Evolutionary conservation across 2,888 invertebrate species (phyloP).

Genomic region (Adineta ricciae): DNA sequence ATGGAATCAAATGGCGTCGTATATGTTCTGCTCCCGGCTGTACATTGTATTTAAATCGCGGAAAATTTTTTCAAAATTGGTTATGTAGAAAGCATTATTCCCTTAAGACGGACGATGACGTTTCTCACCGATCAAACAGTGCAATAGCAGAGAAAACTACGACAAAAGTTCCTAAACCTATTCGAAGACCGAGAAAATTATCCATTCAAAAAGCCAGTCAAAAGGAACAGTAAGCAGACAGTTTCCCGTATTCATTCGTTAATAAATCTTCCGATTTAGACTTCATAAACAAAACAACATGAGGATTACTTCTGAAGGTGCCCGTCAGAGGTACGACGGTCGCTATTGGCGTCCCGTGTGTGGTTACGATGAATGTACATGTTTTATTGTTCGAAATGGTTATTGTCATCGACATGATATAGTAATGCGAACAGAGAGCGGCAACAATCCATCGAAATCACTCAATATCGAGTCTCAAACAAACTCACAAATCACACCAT

Average conservation of each 20-base stretch:
- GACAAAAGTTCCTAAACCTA: too few species aligned
- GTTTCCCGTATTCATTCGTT: not conserved
- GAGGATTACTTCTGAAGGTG: not conserved
- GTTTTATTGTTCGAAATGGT: not conserved
- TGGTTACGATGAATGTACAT: not conserved
- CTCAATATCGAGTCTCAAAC: not conserved
- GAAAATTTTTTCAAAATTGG: not conserved
- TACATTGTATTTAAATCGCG: not conserved
- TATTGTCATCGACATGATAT: not conserved
- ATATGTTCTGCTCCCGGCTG: not conserved
- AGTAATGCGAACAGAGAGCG: not conserved
- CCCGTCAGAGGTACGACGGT: not conserved
- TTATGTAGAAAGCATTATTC: slow-evolving; percentile 5
- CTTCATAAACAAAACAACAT: not conserved
- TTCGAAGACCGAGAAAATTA: too few species aligned
- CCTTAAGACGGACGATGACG: too few species aligned
- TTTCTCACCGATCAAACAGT: not conserved
- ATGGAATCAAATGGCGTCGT: not conserved
- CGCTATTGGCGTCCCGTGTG: not conserved
- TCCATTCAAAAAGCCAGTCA: not conserved
- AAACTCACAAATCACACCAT: not conserved
- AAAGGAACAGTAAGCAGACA: not conserved
- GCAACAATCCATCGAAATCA: not conserved
- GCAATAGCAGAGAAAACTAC: not conserved
- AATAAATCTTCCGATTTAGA: not conserved